Evolutionary conservation across 2,888 invertebrate genomes (phyloP), one percentile per base, ranked within the genome.

Genomic region (Acronicta aceris): DNA sequence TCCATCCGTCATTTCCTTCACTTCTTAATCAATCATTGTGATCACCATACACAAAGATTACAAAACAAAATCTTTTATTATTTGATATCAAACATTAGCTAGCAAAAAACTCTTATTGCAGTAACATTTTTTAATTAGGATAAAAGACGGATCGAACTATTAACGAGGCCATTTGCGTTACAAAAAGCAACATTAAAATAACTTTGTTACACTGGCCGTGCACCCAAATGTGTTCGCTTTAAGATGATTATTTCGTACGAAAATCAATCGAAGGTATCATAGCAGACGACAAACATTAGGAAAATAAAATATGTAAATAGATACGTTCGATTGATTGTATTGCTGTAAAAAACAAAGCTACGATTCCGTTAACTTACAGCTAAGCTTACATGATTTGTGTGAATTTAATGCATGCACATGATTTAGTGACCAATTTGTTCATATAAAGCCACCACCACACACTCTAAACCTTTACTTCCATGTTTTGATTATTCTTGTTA

Each of bases 391-490:
- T 87, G 87, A 84, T 81, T 86, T 88, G 90, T 90, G 92, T 89
- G 88, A 90, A 89, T 87, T 89, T 86, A 90, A 90, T 88, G 92
- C 93, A 94, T 94, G 94, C 93, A 94, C 88, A 94, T 94, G 92
- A 92, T 89, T 88, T 83, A 86, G 92, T 91, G 92, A 90, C 82
- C 84, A 84, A 83, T 81, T 79, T 85, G 82, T 81, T 89, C 87
- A 83, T 87, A 85, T 89, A 88, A 92, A 93, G 93, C 93, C 93
- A 93, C 93, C 94, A 94, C 94, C 94, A 94, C 94, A 94, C 94
- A 94, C 94, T 94, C 94, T 93, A 90, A 91, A 94, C 93, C 94
- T 90, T 89, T 79, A 91, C 93, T 93, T 94, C 93, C 93, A 88
- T 89, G 82, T 88, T 87, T 82, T 85, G 64, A 87, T 87, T 87